A percentile compares a stretch with the other conserved stretches of the same genome.
Conservation (phyloP, 2,113 vertebrate species). For the Halichoerus grypus region DNA sequence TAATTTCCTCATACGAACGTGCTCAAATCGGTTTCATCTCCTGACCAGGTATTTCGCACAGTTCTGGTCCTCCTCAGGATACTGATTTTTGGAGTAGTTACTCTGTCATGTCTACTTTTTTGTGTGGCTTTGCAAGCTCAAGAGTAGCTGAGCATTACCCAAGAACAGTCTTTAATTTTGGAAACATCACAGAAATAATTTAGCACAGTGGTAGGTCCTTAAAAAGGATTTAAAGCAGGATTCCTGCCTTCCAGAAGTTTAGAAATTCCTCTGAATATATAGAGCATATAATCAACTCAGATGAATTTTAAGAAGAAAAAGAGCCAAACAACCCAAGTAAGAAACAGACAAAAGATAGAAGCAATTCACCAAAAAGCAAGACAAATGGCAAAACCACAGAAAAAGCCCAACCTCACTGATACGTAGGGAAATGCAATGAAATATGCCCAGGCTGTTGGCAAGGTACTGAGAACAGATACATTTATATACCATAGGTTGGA, state of each 20-base stretch:
- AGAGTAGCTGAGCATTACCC: neutral
- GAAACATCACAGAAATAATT: slow-evolving; percentile 30
- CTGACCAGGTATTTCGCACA: neutral
- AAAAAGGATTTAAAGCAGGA: slow-evolving; percentile 29
- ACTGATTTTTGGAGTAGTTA: neutral
- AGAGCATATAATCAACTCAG: neutral
- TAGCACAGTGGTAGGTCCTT: neutral
- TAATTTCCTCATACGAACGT: neutral
- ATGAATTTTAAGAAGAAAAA: slow-evolving; percentile 25
- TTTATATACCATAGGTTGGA: slow-evolving; percentile 15
- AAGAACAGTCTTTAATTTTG: slow-evolving; percentile 12
- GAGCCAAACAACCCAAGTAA: neutral
- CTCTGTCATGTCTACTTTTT: neutral
- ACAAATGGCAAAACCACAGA: slow-evolving; percentile 3
- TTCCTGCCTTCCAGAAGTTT: slow-evolving; percentile 10
- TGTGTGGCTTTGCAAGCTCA: neutral
- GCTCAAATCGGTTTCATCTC: neutral
- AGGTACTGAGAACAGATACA: neutral
- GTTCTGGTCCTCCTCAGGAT: neutral
- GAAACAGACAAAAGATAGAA: slow-evolving; percentile 9
- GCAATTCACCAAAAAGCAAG: slow-evolving; percentile 37
- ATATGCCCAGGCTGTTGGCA: neutral
- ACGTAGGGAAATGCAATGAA: neutral
- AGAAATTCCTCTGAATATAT: slow-evolving; percentile 23
- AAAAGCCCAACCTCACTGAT: neutral